Conservation (phyloP, 2,797 vertebrate genomes). For the Clarias platycephalus region DNA sequence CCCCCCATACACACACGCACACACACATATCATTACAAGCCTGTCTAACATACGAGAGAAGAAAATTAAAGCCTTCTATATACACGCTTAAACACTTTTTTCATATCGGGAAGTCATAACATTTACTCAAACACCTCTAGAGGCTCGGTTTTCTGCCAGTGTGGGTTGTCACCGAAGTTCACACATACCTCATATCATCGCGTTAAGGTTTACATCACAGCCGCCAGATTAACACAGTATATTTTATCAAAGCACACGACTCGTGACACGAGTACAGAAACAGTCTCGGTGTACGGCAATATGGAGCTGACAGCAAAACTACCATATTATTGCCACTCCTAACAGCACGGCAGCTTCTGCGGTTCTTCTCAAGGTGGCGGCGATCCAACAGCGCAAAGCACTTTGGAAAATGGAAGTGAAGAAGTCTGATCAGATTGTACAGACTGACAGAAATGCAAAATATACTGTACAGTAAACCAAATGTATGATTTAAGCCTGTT, state of each 20-base stretch:
- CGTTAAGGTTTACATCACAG: conserved; percentile 29
- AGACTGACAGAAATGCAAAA: not conserved
- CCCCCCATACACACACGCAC: not conserved
- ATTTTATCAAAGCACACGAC: conserved; percentile 41
- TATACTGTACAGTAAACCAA: not conserved
- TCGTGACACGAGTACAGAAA: conserved; percentile 29
- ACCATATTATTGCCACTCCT: conserved; percentile 10
- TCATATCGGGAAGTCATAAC: conserved; percentile 48
- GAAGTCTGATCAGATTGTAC: not conserved
- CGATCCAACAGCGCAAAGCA: conserved; percentile 1
- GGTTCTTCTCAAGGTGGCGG: conserved; percentile 24
- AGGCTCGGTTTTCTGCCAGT: conserved; percentile 35
- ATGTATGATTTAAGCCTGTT: not conserved
- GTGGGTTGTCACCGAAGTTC: conserved; percentile 46
- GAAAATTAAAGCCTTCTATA: conserved; percentile 55
- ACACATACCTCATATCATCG: conserved; percentile 53
- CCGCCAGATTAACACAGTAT: conserved; percentile 40
- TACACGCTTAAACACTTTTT: conserved; percentile 48
- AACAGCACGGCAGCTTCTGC: not conserved
- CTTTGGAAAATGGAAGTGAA: conserved; percentile 15
- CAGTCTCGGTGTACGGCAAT: conserved; percentile 14
- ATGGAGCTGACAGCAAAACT: conserved; percentile 17
- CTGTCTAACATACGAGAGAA: conserved; percentile 61
- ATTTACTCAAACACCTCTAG: conserved; percentile 50
- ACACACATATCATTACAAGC: conserved; percentile 47